Conservation (phyloP, 92 coral and sea anemone genomes). For the Pocillopora meandrina region DNA sequence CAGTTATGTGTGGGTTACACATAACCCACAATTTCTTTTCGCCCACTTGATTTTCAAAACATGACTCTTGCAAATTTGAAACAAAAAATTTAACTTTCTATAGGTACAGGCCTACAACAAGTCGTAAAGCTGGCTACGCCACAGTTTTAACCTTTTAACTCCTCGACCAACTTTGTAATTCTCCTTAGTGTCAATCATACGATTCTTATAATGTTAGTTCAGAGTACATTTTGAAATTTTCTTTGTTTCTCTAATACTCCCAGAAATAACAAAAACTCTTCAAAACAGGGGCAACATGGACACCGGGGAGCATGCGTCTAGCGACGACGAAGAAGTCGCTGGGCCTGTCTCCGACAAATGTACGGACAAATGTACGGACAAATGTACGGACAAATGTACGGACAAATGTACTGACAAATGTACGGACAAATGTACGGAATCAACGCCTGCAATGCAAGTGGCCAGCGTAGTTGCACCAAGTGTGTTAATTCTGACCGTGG, state of each 20-base stretch:
- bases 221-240: not conserved
- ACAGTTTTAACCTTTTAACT: no score
- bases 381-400: constrained; percentile 33
- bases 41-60: no score
- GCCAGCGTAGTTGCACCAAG: constrained; percentile 88
- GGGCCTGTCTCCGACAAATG: not conserved
- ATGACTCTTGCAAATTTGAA: no score
- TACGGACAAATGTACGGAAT: constrained; percentile 11
- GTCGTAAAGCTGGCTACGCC: no score
- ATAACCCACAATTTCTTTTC: no score
- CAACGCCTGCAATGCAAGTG: constrained; percentile 69
- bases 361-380: not conserved
- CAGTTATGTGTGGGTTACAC: no score
- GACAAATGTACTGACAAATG: constrained; percentile 6
- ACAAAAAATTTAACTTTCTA: no score
- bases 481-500: constrained; percentile 63
- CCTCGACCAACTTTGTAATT: no score
- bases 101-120: no score
- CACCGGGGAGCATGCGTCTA: constrained; percentile 9
- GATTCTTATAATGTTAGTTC: no score
- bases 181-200: no score
- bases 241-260: not conserved
- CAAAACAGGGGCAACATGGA: not conserved
- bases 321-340: not conserved
- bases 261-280: constrained; percentile 17